phyloP scores from a whole-genome alignment of 2,113 vertebrate genomes.

The Turdus rufiventris region DNA sequence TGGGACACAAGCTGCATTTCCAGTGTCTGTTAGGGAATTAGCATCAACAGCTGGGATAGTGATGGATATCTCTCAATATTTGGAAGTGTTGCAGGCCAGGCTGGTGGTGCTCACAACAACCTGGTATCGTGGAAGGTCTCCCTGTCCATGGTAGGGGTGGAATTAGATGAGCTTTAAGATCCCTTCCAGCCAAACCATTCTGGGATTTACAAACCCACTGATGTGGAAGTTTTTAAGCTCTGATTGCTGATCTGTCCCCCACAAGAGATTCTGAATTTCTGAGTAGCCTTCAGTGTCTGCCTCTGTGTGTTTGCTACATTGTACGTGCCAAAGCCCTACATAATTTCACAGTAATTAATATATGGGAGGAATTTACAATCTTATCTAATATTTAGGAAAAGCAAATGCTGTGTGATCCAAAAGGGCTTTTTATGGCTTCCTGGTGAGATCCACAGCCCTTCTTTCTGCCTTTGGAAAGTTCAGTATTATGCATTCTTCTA shows the following conservation, averaged over 20 bases:
- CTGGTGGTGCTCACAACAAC: background rate
- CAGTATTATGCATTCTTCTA: background rate
- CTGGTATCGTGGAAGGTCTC: background rate
- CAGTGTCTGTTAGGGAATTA: background rate
- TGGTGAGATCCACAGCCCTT: background rate
- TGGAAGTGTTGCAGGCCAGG: background rate
- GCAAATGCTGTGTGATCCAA: background rate
- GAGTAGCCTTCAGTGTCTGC: background rate
- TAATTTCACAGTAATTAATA: background rate
- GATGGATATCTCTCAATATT: rapidly evolving
- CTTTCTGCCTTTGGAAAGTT: background rate
- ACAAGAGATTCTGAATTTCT: background rate
- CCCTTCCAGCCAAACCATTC: background rate
- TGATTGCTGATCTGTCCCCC: background rate
- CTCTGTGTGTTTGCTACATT: background rate
- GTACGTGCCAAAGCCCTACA: background rate
- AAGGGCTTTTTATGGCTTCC: background rate
- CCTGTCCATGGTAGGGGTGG: background rate
- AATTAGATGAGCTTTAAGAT: background rate
- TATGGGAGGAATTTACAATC: background rate
- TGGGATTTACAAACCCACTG: background rate
- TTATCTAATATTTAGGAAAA: background rate
- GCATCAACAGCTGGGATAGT: rapidly evolving
- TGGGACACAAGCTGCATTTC: background rate
- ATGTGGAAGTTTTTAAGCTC: background rate